These are phyloP conservation scores for Dryobates pubescens DNA, from an alignment of 2,797 vertebrate genomes.

Conservation along the genomic window DNA sequence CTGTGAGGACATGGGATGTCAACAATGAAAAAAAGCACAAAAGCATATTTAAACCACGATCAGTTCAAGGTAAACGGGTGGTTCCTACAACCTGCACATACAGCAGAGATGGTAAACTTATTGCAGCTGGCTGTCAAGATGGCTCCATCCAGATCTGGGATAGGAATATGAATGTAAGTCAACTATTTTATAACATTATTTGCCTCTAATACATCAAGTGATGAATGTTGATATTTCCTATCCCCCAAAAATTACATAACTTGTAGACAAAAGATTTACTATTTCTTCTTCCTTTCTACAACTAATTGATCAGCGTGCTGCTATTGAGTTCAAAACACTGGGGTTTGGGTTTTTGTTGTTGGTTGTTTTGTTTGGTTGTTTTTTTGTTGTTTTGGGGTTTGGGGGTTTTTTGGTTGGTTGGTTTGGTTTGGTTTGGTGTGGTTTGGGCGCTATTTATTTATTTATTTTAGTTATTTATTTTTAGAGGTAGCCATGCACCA, in stretches of 20 bases:
- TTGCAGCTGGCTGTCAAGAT: conserved; percentile 94
- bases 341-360: neutral
- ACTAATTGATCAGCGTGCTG: neutral
- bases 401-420: neutral
- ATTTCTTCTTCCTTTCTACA: neutral
- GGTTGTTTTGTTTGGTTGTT: no score
- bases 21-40: conserved; percentile 94
- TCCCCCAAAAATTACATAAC: neutral
- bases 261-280: neutral
- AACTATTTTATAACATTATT: neutral
- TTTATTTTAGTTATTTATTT: neutral
- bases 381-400: no score
- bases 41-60: conserved; percentile 92
- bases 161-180: conserved; percentile 93
- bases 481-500: neutral
- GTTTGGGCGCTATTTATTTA: neutral
- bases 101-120: conserved; percentile 92
- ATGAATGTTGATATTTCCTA: neutral
- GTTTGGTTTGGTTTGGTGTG: neutral
- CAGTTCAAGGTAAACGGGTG: conserved; percentile 92
- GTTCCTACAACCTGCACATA: conserved; percentile 92
- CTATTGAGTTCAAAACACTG: neutral
- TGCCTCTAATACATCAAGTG: neutral
- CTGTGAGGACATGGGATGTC: conserved; percentile 94
- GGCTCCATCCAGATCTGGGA: conserved; percentile 99